A percentile compares a stretch with the other conserved stretches of the same genome.
phyloP scores from a whole-genome alignment of 2,113 vertebrate species.

The Agapornis roseicollis region DNA sequence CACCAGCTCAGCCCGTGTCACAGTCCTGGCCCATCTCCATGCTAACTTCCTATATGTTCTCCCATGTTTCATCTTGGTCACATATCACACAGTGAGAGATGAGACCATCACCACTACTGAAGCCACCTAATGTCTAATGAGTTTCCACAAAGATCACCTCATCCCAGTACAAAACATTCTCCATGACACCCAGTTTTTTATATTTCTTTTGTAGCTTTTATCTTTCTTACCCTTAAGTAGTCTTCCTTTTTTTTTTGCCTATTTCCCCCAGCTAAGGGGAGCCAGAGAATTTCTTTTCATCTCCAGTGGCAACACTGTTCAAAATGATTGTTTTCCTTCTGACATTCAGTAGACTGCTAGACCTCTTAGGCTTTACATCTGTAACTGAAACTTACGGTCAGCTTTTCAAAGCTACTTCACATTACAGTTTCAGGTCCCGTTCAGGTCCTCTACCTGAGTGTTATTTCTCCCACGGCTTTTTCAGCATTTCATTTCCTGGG shows the following conservation, averaged over 20 bases:
- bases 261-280: background rate
- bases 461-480: background rate
- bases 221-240: background rate
- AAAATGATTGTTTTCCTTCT: background rate
- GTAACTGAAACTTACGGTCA: background rate
- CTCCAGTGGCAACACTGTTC: background rate
- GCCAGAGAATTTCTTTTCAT: background rate
- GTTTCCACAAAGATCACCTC: background rate
- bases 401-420: background rate
- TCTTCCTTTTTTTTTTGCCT: background rate
- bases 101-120: background rate
- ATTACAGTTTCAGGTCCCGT: background rate
- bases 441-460: background rate
- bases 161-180: background rate
- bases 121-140: background rate
- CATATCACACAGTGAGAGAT: background rate
- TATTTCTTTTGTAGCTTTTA: background rate
- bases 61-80: background rate
- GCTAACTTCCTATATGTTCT: background rate
- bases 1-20: rapidly evolving
- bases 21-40: background rate
- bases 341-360: background rate
- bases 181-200: background rate
- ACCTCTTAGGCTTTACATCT: background rate
- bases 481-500: background rate